These are phyloP conservation scores for Formicarius rufipectus DNA, from an alignment of 2,113 vertebrate genomes.

Conservation along the genomic window DNA sequence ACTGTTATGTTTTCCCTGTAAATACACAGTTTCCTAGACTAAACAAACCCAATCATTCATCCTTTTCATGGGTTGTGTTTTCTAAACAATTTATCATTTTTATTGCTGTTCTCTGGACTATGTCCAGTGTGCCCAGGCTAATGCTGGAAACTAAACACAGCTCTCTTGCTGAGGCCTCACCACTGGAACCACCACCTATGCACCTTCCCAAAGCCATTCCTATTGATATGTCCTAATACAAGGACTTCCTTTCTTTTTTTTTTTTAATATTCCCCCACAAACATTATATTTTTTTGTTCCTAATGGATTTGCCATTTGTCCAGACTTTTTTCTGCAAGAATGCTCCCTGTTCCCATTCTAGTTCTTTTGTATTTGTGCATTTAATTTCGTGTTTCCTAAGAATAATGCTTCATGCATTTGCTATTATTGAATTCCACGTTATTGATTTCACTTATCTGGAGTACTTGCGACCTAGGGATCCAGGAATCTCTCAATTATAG, in stretches of 20 bases:
- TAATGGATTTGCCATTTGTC: neutral
- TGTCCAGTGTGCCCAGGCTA: neutral
- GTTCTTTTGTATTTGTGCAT: neutral
- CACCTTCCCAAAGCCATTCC: neutral
- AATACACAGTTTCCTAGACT: neutral
- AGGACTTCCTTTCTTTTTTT: neutral
- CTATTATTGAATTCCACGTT: neutral
- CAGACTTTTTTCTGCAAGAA: neutral
- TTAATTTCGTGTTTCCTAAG: neutral
- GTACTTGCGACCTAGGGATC: neutral
- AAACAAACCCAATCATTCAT: neutral
- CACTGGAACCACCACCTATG: neutral
- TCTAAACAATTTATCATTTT: neutral
- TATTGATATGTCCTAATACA: neutral
- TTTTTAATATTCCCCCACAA: too few relatives aligned
- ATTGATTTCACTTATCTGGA: neutral
- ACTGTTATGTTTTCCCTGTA: neutral
- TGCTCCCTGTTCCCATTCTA: neutral
- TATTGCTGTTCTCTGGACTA: neutral
- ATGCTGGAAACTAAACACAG: neutral
- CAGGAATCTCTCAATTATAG: neutral
- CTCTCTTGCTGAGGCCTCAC: neutral
- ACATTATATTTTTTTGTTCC: neutral
- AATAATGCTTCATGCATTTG: neutral
- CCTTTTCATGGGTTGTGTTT: neutral